Evolutionary conservation across 2,888 invertebrate species (phyloP).

Genomic region (Clitarchus hookeri): DNA sequence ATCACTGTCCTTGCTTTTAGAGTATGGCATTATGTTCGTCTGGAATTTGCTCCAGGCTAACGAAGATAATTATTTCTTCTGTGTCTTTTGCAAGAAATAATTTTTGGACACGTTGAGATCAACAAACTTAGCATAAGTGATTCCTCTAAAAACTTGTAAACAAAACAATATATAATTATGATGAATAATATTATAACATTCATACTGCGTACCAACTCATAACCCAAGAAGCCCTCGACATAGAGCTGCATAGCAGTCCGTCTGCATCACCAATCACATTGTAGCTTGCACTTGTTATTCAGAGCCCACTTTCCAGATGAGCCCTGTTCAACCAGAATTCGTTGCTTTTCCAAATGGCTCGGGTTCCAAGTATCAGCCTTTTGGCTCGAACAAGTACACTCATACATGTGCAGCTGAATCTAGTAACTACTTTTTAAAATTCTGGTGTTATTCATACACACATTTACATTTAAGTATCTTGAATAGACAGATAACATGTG

Average conservation of each 20-base stretch:
- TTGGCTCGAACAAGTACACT: not conserved
- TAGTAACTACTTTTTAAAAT: not conserved
- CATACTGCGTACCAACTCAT: slow-evolving; percentile 8
- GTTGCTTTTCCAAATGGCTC: slow-evolving; percentile 1
- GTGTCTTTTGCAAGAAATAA: slow-evolving; percentile 34
- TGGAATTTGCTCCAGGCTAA: not conserved
- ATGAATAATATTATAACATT: slow-evolving; percentile 33
- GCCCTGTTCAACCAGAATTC: not conserved
- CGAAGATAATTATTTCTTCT: slow-evolving; percentile 25
- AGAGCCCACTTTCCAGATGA: slow-evolving; percentile 14
- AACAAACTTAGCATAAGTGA: slow-evolving; percentile 38
- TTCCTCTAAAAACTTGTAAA: slow-evolving; percentile 30
- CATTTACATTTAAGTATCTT: not conserved
- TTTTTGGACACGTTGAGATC: slow-evolving; percentile 41
- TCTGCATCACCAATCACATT: not conserved
- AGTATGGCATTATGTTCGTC: not conserved
- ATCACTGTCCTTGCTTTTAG: not conserved
- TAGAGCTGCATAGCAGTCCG: not conserved
- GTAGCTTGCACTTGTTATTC: not conserved
- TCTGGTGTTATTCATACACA: slow-evolving; percentile 16
- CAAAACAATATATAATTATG: slow-evolving; percentile 19
- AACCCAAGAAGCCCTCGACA: not conserved
- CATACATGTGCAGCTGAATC: not conserved
- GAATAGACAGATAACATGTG: not conserved
- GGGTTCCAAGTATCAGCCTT: not conserved